Evolutionary conservation across 2,113 vertebrate genomes (phyloP).

Genomic region (Pelobates fuscus): DNA sequence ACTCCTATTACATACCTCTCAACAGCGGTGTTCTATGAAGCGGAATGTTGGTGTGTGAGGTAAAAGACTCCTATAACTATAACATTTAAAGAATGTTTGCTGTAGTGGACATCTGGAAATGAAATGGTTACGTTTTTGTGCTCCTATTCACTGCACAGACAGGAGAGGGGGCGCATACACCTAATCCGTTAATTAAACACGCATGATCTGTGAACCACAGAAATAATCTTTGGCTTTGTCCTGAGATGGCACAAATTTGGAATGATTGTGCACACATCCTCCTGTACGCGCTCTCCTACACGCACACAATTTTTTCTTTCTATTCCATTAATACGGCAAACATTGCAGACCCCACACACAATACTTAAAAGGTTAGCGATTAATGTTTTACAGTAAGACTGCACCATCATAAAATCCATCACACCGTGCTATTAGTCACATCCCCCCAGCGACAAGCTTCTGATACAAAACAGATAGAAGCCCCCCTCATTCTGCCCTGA

Average conservation of each 20-base stretch:
- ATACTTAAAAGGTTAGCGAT: not conserved
- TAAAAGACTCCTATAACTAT: too few species aligned
- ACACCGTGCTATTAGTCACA: not conserved
- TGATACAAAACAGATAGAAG: constrained; percentile 14
- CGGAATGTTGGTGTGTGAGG: too few species aligned
- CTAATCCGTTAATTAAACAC: constrained; percentile 29
- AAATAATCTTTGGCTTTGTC: not conserved
- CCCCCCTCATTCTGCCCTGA: not conserved
- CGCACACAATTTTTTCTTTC: too few species aligned
- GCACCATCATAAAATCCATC: not conserved
- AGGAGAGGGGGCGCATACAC: not conserved
- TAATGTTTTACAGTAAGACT: not conserved
- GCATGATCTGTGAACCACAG: not conserved
- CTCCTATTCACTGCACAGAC: not conserved
- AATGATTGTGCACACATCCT: not conserved
- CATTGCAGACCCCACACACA: constrained; percentile 10
- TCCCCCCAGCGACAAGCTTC: not conserved
- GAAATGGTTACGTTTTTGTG: not conserved
- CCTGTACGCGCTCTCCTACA: not conserved
- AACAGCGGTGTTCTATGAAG: too few species aligned
- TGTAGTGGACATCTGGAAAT: too few species aligned
- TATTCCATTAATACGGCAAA: too few species aligned
- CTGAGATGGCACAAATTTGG: not conserved
- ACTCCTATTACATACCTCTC: too few species aligned
- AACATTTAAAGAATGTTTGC: too few species aligned